Evolutionary conservation across 2,797 vertebrate species (phyloP), one percentile per base, ranked within the genome.

Genomic region (Eulemur albifrons): DNA sequence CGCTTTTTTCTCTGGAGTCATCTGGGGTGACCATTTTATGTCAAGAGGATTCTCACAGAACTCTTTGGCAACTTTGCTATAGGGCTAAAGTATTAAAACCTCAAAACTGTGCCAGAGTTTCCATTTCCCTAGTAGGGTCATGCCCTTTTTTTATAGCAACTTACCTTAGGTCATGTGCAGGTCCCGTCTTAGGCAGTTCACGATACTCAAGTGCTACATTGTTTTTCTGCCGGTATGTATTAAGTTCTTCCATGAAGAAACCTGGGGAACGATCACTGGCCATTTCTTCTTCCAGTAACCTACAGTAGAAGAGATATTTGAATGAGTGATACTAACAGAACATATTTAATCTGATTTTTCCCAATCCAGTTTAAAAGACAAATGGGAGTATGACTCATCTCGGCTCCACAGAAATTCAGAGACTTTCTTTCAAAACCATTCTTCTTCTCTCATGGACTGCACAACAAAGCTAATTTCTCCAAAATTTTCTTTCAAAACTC

Each of bases 81-180:
- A 67, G 17, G 20, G 32, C n/a, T 72, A 48, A 93, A 92, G 32
- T 48, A 77, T 2, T 67, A 38, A 59, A 59, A 72, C 38, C 50
- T 87, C 3, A 30, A 23, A 77, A 87, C 7, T 61, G 13, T 72
- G n/a, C 83, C 61, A 79, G 30, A 69, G 30, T 32, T 83, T 30
- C 25, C 80, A 70, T 32, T 89, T 43, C 25, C 32, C 30, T 2
- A 15, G 23, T 57, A 72, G 54, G 38, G 57, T 20, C 32, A 73
- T 10, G n/a, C 8, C 4, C 1, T 69, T 63, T 52, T 52, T 54
- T 63, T 8, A 90, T 10, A 91, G 25, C 27, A 98, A 97, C 97
- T 98, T 98, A 98, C 98, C 61, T 52, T 32, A 15, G 92, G 43
- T 97, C 21, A n/a, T 98, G 98, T 67, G 97, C 0, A 4, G 96